Conservation (phyloP, 1,140 invertebrate genomes). For the Drosophila willistoni region DNA sequence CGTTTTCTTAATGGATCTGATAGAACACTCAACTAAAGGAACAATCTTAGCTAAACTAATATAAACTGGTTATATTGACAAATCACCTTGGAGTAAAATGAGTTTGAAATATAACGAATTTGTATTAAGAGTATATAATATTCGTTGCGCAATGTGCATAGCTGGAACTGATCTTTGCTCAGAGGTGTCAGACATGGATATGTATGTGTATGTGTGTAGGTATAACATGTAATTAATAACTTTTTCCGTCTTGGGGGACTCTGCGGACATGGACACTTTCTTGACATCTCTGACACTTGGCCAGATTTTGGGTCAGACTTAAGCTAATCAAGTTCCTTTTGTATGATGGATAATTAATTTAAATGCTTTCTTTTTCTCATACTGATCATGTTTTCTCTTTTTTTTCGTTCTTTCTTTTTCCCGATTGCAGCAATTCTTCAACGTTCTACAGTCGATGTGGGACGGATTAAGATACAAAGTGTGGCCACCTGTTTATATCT, state of each 20-base stretch:
- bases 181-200: constrained; percentile 30
- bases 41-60: too few relatives aligned
- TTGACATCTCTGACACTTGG: constrained; percentile 62
- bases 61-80: too few relatives aligned
- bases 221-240: constrained; percentile 57
- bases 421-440: constrained; percentile 90
- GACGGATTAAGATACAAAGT: constrained; percentile 92
- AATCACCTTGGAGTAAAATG: too few relatives aligned
- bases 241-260: constrained; percentile 19
- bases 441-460: constrained; percentile 89
- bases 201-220: neutral
- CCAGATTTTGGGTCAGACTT: constrained; percentile 46
- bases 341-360: constrained; percentile 75
- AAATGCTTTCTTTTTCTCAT: constrained; percentile 61
- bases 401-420: constrained; percentile 10
- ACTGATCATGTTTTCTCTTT: constrained; percentile 7
- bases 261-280: constrained; percentile 1
- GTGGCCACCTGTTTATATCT: constrained; percentile 92
- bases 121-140: neutral
- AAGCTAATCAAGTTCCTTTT: constrained; percentile 53
- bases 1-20: too few relatives aligned
- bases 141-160: neutral
- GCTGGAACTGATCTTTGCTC: constrained; percentile 31
- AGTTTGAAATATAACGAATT: too few relatives aligned
- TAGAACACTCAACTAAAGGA: too few relatives aligned